Conservation (phyloP, 2,888 invertebrate genomes). For the Lepidonotus clava region DNA sequence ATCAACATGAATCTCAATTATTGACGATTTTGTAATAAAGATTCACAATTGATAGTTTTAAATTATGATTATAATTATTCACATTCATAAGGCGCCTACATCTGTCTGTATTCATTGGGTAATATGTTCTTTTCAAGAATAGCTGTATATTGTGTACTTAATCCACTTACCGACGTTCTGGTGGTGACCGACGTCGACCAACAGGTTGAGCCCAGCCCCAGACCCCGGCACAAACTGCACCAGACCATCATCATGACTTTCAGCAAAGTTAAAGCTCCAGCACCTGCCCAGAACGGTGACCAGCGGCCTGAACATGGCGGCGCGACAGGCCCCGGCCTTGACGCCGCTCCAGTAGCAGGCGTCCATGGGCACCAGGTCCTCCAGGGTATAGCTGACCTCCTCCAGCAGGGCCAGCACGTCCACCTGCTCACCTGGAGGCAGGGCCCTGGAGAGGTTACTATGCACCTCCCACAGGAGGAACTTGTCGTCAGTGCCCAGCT, state of each 20-base stretch:
- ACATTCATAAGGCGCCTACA: too few relatives aligned
- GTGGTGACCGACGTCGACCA: not conserved
- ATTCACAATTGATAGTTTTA: too few relatives aligned
- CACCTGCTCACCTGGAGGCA: not conserved
- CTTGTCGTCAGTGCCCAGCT: too few relatives aligned
- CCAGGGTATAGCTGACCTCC: not conserved
- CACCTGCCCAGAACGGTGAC: not conserved
- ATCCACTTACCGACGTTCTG: constrained; percentile 4
- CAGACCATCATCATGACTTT: not conserved
- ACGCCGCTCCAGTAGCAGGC: not conserved
- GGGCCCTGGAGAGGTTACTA: not conserved
- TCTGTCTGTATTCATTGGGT: too few relatives aligned
- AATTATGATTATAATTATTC: too few relatives aligned
- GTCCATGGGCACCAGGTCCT: not conserved
- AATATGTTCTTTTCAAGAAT: too few relatives aligned
- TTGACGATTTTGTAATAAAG: too few relatives aligned
- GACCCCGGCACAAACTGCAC: not conserved
- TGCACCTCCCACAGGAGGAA: not conserved
- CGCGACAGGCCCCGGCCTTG: not conserved
- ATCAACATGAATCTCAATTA: too few relatives aligned
- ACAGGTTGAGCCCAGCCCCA: not conserved
- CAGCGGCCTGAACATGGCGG: not conserved
- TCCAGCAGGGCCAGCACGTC: not conserved
- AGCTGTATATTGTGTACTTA: too few relatives aligned
- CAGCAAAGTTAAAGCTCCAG: constrained; percentile 26